phyloP scores from a whole-genome alignment of 2,797 vertebrate genomes.

The Lacerta agilis region DNA sequence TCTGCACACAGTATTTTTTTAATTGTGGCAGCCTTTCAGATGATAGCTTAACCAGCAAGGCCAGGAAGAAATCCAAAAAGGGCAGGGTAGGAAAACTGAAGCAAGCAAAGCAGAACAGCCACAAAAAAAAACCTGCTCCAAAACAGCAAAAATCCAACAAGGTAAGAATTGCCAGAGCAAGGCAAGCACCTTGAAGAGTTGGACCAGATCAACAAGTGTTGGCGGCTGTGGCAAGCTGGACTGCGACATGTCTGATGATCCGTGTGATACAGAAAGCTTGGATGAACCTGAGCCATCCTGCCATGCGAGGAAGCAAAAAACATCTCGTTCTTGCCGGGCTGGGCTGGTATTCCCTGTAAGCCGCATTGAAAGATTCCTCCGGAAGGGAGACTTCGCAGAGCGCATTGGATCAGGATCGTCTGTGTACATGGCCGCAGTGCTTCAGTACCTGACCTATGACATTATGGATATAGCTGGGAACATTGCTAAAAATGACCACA shows the following conservation, averaged over 20 bases:
- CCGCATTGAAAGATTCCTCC: slow-evolving; percentile 78
- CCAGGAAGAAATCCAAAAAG: slow-evolving; percentile 3
- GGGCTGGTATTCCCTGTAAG: slow-evolving; percentile 81
- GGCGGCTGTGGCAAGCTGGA: background rate
- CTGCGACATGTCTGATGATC: background rate
- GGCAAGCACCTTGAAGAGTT: background rate
- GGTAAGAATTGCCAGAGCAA: background rate
- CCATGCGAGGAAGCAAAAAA: background rate
- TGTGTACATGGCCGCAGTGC: slow-evolving; percentile 75
- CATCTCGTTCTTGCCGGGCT: slow-evolving; percentile 68
- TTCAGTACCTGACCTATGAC: slow-evolving; percentile 82
- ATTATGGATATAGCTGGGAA: slow-evolving; percentile 82
- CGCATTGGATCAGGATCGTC: slow-evolving; percentile 73
- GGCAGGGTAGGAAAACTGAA: background rate
- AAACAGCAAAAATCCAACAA: background rate
- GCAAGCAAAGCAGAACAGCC: background rate
- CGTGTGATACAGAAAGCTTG: background rate
- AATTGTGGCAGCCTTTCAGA: slow-evolving; percentile 11
- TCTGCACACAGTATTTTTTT: background rate
- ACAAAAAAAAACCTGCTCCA: background rate
- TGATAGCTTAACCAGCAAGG: background rate
- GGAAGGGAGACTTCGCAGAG: slow-evolving; percentile 69
- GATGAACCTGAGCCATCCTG: background rate
- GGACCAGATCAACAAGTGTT: background rate
- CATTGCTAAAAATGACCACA: slow-evolving; percentile 72